Percentiles rank a stretch among this genome's conserved stretches.
Conservation (phyloP, 2,797 vertebrate genomes). For the Atherinosoma microstoma region DNA sequence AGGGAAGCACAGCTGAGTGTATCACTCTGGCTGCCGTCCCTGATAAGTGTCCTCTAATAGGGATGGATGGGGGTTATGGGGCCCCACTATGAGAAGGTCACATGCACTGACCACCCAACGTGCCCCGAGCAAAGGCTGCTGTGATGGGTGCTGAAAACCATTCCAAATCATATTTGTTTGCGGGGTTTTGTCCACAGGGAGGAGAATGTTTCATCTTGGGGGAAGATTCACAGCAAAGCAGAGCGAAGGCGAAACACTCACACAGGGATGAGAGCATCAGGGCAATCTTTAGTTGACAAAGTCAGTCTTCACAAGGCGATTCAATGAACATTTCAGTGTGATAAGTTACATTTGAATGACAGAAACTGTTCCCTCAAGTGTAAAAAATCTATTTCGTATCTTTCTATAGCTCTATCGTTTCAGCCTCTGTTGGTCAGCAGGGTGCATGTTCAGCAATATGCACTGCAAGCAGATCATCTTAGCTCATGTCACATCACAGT, state of each 20-base stretch:
- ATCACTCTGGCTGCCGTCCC: constrained; percentile 71
- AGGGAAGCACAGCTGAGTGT: constrained; percentile 69
- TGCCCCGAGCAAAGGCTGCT: constrained; percentile 56
- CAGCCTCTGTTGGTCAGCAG: constrained; percentile 7
- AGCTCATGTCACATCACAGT: constrained; percentile 29
- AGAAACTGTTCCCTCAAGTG: constrained; percentile 12
- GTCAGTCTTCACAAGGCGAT: constrained; percentile 3
- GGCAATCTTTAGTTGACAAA: constrained; percentile 25
- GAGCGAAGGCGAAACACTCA: constrained; percentile 30
- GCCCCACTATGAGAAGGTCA: constrained; percentile 74
- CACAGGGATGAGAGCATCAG: constrained; percentile 12
- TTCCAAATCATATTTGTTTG: constrained; percentile 65
- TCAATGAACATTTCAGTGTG: constrained; percentile 14
- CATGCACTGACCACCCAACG: constrained; percentile 72
- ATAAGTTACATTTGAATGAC: constrained; percentile 13
- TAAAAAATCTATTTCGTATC: constrained; percentile 3
- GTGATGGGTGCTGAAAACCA: constrained; percentile 55
- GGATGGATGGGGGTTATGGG: constrained; percentile 74
- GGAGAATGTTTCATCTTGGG: constrained; percentile 41
- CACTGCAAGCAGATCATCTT: constrained; percentile 22
- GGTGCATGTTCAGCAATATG: constrained; percentile 13
- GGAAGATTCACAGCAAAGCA: constrained; percentile 19
- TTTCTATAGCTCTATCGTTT: constrained; percentile 1
- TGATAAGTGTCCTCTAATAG: constrained; percentile 80
- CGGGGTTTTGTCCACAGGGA: constrained; percentile 39